These are phyloP conservation scores for Coronaproctus castanopsis DNA, from an alignment of 2,888 invertebrate genomes.

Conservation along the genomic window DNA sequence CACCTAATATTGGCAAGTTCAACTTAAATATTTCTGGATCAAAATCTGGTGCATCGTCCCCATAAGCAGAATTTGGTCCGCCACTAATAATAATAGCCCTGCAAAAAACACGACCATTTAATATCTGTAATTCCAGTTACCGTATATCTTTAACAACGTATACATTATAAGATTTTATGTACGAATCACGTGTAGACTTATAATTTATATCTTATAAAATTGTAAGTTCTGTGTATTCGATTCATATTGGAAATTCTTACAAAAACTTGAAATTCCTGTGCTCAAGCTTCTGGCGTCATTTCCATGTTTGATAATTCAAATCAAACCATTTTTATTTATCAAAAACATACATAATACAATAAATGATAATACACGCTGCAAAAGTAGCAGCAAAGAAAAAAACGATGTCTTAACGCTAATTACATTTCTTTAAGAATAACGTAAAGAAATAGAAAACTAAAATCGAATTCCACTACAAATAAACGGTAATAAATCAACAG, in stretches of 20 bases:
- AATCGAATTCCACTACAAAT: too few species aligned
- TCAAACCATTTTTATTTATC: too few species aligned
- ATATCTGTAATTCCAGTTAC: too few species aligned
- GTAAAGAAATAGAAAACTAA: too few species aligned
- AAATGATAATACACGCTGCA: too few species aligned
- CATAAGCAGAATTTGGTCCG: slow-evolving; percentile 92
- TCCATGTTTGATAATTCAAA: too few species aligned
- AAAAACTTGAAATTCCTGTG: background rate
- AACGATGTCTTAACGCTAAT: too few species aligned
- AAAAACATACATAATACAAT: too few species aligned
- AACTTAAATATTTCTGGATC: slow-evolving; percentile 90
- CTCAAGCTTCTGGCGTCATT: background rate
- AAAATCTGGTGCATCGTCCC: slow-evolving; percentile 78
- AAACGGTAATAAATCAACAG: too few species aligned
- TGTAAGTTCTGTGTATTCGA: background rate
- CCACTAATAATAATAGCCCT: slow-evolving; percentile 94
- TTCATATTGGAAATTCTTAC: background rate
- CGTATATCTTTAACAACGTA: background rate
- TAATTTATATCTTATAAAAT: background rate
- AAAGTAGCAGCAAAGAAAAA: too few species aligned
- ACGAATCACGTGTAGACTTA: background rate
- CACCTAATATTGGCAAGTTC: slow-evolving; percentile 74
- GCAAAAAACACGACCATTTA: slow-evolving; percentile 16
- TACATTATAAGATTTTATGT: too few species aligned
- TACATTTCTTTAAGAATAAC: too few species aligned